Percentiles rank a stretch among this genome's conserved stretches.
Conservation (phyloP, 2,113 vertebrate genomes). For the Leiothrix lutea region DNA sequence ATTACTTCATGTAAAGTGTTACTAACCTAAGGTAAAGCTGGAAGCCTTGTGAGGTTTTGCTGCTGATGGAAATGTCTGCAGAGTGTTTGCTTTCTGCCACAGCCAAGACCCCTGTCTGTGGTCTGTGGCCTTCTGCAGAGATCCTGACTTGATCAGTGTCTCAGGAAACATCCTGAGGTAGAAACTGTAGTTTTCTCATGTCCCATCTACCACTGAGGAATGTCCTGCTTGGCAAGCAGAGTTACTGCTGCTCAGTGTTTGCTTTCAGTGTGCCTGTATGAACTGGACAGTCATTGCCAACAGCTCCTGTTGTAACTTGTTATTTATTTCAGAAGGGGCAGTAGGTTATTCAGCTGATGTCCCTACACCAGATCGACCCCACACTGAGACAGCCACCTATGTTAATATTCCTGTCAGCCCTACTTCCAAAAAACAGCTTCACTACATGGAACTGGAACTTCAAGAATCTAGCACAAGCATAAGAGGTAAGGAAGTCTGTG, state of each 20-base stretch:
- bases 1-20: not conserved
- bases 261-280: not conserved
- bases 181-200: not conserved
- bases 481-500: conserved; percentile 72
- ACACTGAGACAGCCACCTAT: conserved; percentile 73
- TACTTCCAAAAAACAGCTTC: conserved; percentile 77
- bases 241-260: not conserved
- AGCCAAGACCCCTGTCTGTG: not conserved
- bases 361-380: conserved; percentile 64
- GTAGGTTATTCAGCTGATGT: conserved; percentile 72
- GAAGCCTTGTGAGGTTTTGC: not conserved
- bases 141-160: not conserved
- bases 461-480: conserved; percentile 66
- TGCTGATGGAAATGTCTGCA: not conserved
- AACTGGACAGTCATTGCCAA: not conserved
- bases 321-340: conserved; percentile 57
- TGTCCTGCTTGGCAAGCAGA: not conserved
- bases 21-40: not conserved
- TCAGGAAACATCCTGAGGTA: not conserved
- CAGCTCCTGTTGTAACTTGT: not conserved
- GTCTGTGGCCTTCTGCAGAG: not conserved
- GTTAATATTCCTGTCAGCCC: conserved; percentile 86
- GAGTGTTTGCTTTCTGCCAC: not conserved
- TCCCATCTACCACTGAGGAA: not conserved
- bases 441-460: conserved; percentile 84